Evolutionary conservation across 2,888 invertebrate genomes (phyloP).

Genomic region (Dynastes hyllus): DNA sequence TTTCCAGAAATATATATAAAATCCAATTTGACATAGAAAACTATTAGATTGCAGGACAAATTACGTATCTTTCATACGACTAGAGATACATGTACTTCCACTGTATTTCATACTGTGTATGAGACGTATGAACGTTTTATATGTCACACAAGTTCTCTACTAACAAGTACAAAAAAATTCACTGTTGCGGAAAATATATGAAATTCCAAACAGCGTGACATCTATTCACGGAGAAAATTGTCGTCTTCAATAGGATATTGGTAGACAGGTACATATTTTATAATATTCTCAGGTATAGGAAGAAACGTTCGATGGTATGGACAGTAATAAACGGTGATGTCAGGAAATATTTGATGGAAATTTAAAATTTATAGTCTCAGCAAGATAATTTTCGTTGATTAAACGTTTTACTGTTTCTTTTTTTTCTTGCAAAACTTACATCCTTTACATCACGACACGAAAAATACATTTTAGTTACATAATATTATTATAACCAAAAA

Average conservation of each 20-base stretch:
- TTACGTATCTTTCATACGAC: too few species aligned
- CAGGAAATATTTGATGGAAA: slow-evolving; percentile 22
- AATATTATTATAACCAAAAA: too few species aligned
- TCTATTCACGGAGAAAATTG: slow-evolving; percentile 34
- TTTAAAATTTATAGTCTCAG: slow-evolving; percentile 2
- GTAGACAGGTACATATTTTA: slow-evolving; percentile 22
- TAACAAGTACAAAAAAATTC: slow-evolving; percentile 18
- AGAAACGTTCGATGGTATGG: slow-evolving; percentile 34
- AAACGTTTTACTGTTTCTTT: background rate
- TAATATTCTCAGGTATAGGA: slow-evolving; percentile 36
- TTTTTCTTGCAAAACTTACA: too few species aligned
- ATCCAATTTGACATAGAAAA: too few species aligned
- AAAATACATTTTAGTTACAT: too few species aligned
- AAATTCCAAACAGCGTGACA: slow-evolving; percentile 36
- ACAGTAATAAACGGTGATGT: slow-evolving; percentile 23
- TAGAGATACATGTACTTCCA: background rate
- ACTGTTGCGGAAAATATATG: slow-evolving; percentile 12
- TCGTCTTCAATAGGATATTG: slow-evolving; percentile 25
- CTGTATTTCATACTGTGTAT: background rate
- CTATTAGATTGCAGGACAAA: too few species aligned
- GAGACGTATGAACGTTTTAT: background rate
- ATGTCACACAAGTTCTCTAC: slow-evolving; percentile 17
- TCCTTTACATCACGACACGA: too few species aligned
- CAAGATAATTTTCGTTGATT: slow-evolving; percentile 15
- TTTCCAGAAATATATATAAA: too few species aligned